Conservation (phyloP, 2,888 invertebrate genomes). For the Caenorhabditis sinica region DNA sequence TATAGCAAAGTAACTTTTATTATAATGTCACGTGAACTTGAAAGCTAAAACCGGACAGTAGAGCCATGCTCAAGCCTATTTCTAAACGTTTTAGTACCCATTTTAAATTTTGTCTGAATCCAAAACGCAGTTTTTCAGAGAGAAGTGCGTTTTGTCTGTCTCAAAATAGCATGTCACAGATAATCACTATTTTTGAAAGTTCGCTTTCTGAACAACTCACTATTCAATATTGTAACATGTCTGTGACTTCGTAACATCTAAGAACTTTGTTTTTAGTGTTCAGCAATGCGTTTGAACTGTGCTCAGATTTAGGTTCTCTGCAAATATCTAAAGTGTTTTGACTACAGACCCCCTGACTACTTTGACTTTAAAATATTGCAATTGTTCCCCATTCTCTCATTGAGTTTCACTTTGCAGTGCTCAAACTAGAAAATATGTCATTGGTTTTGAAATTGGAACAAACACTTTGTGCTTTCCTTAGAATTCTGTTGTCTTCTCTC, state of each 20-base stretch:
- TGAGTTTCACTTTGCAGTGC: conserved; percentile 11
- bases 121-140: too few species aligned
- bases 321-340: neutral
- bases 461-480: conserved; percentile 58
- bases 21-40: too few species aligned
- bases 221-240: neutral
- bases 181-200: neutral
- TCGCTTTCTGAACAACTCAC: neutral
- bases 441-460: conserved; percentile 50
- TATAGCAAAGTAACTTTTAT: too few species aligned
- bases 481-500: conserved; percentile 26
- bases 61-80: too few species aligned
- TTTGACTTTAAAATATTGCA: neutral
- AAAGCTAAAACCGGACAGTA: too few species aligned
- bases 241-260: neutral
- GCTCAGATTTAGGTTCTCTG: too few species aligned
- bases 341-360: too few species aligned
- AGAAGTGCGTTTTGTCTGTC: neutral
- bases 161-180: conserved; percentile 12
- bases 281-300: too few species aligned
- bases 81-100: too few species aligned
- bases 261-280: too few species aligned
- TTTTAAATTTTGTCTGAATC: too few species aligned
- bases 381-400: neutral
- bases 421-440: conserved; percentile 38